phyloP scores from a whole-genome alignment of 1,140 invertebrate species.

The Plectus sambesii region DNA sequence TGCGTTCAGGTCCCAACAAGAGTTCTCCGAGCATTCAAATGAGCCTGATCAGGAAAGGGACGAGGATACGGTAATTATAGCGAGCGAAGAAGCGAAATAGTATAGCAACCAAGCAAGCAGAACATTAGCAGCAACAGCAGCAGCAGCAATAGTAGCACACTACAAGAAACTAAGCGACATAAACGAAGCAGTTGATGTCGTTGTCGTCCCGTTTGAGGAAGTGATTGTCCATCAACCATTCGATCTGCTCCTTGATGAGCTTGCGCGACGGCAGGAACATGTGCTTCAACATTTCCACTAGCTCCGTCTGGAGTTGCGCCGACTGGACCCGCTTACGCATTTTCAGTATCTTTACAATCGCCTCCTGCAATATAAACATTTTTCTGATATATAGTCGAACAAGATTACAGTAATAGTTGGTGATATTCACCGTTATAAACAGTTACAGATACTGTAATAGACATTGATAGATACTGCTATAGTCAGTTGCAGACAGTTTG shows the following conservation, averaged over 20 bases:
- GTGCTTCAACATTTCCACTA: slow-evolving; percentile 94
- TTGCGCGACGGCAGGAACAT: slow-evolving; percentile 98
- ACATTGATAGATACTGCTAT: too few species aligned
- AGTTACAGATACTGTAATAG: background rate
- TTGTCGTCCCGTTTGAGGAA: slow-evolving; percentile 65
- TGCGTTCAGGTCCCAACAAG: too few species aligned
- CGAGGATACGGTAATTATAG: too few species aligned
- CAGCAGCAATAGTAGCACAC: background rate
- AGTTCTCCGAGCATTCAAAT: too few species aligned
- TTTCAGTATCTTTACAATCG: slow-evolving; percentile 96
- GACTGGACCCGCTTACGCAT: slow-evolving; percentile 68
- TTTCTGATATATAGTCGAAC: too few species aligned
- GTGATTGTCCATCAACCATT: slow-evolving; percentile 97
- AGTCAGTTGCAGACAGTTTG: too few species aligned
- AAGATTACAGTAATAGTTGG: too few species aligned
- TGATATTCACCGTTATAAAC: too few species aligned
- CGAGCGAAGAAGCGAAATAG: slow-evolving; percentile 4
- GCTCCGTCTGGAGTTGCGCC: slow-evolving; percentile 81
- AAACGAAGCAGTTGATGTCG: slow-evolving; percentile 33
- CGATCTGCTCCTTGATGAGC: slow-evolving; percentile 97
- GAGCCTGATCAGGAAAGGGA: too few species aligned
- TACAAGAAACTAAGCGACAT: slow-evolving; percentile 24
- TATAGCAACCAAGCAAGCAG: slow-evolving; percentile 2
- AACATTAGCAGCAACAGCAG: too few species aligned
- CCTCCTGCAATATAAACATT: slow-evolving; percentile 65